Percentiles rank a stretch among this genome's conserved stretches.
These are phyloP conservation scores for Synodontis membranacea DNA, from an alignment of 2,113 vertebrate species.

Conservation along the genomic window DNA sequence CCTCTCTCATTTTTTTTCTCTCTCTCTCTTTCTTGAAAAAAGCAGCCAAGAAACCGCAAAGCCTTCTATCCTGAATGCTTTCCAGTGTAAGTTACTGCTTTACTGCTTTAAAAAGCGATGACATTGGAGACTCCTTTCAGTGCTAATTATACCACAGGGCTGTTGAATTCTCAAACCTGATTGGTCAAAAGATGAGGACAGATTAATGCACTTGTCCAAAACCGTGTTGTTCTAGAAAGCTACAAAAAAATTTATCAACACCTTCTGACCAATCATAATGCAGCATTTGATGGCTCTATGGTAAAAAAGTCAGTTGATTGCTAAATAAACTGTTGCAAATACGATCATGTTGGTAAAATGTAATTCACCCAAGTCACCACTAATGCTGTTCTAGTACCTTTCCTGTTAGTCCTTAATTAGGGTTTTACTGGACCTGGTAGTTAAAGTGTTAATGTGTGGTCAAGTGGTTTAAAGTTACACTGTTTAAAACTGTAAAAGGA, in stretches of 20 bases:
- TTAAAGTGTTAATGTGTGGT: not conserved
- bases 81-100: not conserved
- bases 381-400: not conserved
- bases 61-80: not conserved
- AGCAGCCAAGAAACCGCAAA: not conserved
- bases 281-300: not conserved
- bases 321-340: not conserved
- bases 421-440: not conserved
- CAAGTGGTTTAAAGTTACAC: not conserved
- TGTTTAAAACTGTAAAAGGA: not conserved
- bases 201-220: not conserved
- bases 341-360: not conserved
- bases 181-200: not conserved
- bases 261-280: not conserved
- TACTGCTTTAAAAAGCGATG: not conserved
- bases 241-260: not conserved
- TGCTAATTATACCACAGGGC: not conserved
- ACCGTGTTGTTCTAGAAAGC: not conserved
- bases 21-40: not conserved
- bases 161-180: not conserved
- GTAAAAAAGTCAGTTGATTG: not conserved
- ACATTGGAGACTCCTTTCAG: not conserved
- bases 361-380: not conserved
- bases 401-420: too few species aligned
- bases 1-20: not conserved